These are phyloP conservation scores for Ctenicera cuprea DNA, from an alignment of 2,888 invertebrate species.

Conservation along the genomic window DNA sequence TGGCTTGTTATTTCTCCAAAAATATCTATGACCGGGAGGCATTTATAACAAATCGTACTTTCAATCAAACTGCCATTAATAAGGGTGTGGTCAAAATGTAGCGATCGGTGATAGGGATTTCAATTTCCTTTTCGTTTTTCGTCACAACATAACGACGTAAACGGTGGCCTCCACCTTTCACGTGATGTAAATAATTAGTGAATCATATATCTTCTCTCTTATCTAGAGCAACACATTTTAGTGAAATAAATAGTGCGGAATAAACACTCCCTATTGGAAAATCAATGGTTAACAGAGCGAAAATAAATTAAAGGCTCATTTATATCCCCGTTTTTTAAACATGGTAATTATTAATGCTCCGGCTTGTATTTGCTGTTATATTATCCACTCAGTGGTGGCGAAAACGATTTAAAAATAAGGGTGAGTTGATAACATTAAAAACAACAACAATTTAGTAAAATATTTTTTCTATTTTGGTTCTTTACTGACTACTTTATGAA, in stretches of 20 bases:
- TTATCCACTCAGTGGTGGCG: no score
- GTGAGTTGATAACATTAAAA: no score
- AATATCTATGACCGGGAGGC: neutral
- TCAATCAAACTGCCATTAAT: slow-evolving; percentile 32
- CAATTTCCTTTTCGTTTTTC: slow-evolving; percentile 27
- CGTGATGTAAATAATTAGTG: slow-evolving; percentile 28
- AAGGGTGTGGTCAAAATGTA: slow-evolving; percentile 28
- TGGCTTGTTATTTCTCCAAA: slow-evolving; percentile 10
- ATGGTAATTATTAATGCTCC: no score
- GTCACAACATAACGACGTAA: slow-evolving; percentile 8
- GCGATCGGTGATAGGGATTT: neutral
- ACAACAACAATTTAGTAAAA: no score
- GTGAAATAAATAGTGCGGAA: slow-evolving; percentile 20
- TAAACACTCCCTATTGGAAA: slow-evolving; percentile 13
- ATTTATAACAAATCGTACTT: slow-evolving; percentile 37
- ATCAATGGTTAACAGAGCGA: neutral
- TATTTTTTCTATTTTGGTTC: no score
- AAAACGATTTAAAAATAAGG: no score
- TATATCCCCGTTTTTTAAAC: no score
- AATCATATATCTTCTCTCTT: slow-evolving; percentile 17
- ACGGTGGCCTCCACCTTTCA: slow-evolving; percentile 12
- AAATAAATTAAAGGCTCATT: no score
- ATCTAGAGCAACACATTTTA: slow-evolving; percentile 21
- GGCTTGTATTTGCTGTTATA: no score
- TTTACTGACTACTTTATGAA: no score